Evolutionary conservation across 1,140 invertebrate genomes (phyloP), one percentile per base, ranked within the genome.

Genomic region (Chironomus striatipennis): DNA sequence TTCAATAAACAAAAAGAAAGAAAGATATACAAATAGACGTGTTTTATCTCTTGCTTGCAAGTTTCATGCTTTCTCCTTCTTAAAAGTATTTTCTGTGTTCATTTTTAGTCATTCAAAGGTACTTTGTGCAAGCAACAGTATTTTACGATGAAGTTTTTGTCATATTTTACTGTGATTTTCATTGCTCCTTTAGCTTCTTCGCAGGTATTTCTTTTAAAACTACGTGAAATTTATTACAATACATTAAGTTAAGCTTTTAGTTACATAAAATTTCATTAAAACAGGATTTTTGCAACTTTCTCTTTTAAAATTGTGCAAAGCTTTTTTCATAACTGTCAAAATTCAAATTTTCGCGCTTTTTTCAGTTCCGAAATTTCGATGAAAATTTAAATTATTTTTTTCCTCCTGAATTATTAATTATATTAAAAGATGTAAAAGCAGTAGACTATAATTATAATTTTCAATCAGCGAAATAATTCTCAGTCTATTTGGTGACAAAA

Each of bases 51-150:
- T 57, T 57, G 47, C n/a, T 57, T 57, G n/a, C n/a, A 12, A n/a
- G n/a, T 57, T 57, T 57, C 12, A n/a, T 57, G 47, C 47, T 57
- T 57, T 57, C 47, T 57, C 47, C 47, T 57, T 57, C n/a, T 57
- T 57, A 12, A 57, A 57, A 12, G 12, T 57, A 5, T 10, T 57
- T 57, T 57, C 12, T 15, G 47, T 57, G 47, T 57, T 57, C 47
- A 5, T 15, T 57, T 57, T 57, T 15, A 57, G 47, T 57, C 47
- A 5, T 57, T 34, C 24, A 34, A 34, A 34, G 12, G 47, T 57
- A n/a, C 12, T n/a, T 5, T n/a, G n/a, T n/a, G 47, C n/a, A 12
- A 57, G 47, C n/a, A n/a, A 57, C 9, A 57, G 47, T 15, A n/a
- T 57, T 57, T 12, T 57, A 57, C 47, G 12, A 57, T 57, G 47